Percentiles rank a stretch among this genome's conserved stretches.
These are phyloP conservation scores for Dermolepida albohirtum DNA, from an alignment of 2,888 invertebrate genomes.

Conservation along the genomic window DNA sequence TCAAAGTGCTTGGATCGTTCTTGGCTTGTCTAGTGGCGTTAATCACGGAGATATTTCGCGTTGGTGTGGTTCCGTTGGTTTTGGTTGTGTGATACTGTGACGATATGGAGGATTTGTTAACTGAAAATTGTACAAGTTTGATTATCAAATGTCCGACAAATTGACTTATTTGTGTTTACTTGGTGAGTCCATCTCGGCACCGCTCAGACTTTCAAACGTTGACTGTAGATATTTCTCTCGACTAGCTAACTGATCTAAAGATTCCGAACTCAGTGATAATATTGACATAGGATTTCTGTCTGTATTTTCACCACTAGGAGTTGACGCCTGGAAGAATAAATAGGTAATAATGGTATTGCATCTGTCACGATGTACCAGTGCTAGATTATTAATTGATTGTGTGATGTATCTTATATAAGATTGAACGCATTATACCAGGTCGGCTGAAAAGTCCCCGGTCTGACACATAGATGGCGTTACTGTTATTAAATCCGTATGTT, in stretches of 20 bases:
- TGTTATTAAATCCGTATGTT: too few species aligned
- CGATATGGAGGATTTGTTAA: constrained; percentile 72
- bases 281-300: constrained; percentile 79
- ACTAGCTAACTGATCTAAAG: constrained; percentile 69
- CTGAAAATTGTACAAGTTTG: constrained; percentile 52
- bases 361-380: too few species aligned
- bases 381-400: too few species aligned
- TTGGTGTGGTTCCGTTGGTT: constrained; percentile 55
- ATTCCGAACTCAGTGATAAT: constrained; percentile 82
- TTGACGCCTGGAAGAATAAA: constrained; percentile 70
- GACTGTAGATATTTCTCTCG: constrained; percentile 75
- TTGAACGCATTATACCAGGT: too few species aligned
- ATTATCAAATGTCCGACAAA: constrained; percentile 13
- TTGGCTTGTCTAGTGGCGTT: constrained; percentile 69
- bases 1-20: constrained; percentile 73
- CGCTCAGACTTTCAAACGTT: constrained; percentile 79
- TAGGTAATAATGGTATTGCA: too few species aligned
- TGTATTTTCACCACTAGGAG: constrained; percentile 84
- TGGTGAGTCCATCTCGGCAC: constrained; percentile 68
- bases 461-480: too few species aligned
- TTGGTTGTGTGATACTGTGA: constrained; percentile 68
- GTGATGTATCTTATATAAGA: too few species aligned
- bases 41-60: constrained; percentile 67
- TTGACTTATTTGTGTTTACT: constrained; percentile 40
- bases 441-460: too few species aligned